These are phyloP conservation scores for Hemibagrus guttatus DNA, from an alignment of 2,797 vertebrate species.

Conservation along the genomic window DNA sequence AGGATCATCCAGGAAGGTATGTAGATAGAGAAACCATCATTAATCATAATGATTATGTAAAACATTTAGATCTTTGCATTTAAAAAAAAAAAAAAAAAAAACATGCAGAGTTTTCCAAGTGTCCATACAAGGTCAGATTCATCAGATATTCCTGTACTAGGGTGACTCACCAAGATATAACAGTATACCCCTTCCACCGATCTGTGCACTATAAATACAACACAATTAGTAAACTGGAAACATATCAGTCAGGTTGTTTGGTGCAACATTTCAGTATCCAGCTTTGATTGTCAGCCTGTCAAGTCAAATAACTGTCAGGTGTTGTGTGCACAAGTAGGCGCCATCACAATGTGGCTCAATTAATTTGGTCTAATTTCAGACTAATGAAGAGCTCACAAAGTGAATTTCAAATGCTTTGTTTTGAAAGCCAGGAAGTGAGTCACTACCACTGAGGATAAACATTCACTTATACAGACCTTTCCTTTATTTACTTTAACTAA, in stretches of 20 bases:
- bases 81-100: too few species aligned
- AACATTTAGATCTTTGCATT: too few species aligned
- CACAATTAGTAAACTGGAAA: conserved; percentile 21
- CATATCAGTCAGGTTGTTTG: conserved; percentile 27
- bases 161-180: background rate
- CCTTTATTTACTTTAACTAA: conserved; percentile 20
- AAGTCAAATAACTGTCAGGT: conserved; percentile 1
- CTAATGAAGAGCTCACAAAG: conserved; percentile 36
- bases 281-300: conserved; percentile 29
- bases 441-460: conserved; percentile 19
- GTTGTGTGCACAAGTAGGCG: conserved; percentile 33
- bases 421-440: conserved; percentile 23
- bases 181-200: background rate
- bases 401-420: conserved; percentile 18
- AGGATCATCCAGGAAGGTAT: background rate
- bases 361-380: conserved; percentile 37
- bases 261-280: conserved; percentile 36
- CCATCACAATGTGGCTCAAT: conserved; percentile 34
- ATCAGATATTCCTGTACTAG: background rate
- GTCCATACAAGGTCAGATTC: background rate
- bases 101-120: background rate
- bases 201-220: conserved; percentile 36
- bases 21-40: background rate
- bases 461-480: conserved; percentile 5
- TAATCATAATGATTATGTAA: too few species aligned